These are phyloP conservation scores for Montipora sp. DNA, from an alignment of 64 coral and sea anemone genomes.

Conservation along the genomic window DNA sequence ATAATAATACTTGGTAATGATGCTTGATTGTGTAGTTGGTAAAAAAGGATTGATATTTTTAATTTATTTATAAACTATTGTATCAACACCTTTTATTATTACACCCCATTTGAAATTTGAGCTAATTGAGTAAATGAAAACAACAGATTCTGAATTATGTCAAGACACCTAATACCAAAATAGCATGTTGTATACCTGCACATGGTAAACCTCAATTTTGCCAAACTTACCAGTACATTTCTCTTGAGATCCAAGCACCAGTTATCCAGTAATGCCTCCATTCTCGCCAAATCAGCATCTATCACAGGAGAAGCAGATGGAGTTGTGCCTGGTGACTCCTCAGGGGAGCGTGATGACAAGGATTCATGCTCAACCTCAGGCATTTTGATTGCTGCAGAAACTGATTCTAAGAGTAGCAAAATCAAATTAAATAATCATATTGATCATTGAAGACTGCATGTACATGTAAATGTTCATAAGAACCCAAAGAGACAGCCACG, in stretches of 20 bases:
- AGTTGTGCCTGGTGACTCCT: constrained; percentile 31
- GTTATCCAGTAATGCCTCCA: constrained; percentile 92
- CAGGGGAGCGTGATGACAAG: constrained; percentile 26
- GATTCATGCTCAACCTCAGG: constrained; percentile 38
- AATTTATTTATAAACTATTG: neutral
- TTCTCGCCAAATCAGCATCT: constrained; percentile 91
- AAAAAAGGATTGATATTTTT: no score
- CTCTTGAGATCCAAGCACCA: constrained; percentile 98
- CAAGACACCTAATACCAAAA: no score
- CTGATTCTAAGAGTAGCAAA: constrained; percentile 2
- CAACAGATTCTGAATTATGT: no score
- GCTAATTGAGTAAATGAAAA: no score
- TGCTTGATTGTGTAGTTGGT: no score
- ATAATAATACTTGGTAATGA: no score
- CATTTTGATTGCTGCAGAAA: neutral
- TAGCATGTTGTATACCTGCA: no score
- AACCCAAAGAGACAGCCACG: no score
- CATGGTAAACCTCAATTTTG: no score
- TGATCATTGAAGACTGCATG: no score
- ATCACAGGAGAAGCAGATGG: constrained; percentile 69
- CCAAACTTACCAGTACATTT: constrained; percentile 84
- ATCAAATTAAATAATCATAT: neutral
- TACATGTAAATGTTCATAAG: no score
- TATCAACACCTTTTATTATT: neutral
- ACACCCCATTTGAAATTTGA: no score